phyloP scores from a whole-genome alignment of 2,113 vertebrate species.

The Corapipo altera region DNA sequence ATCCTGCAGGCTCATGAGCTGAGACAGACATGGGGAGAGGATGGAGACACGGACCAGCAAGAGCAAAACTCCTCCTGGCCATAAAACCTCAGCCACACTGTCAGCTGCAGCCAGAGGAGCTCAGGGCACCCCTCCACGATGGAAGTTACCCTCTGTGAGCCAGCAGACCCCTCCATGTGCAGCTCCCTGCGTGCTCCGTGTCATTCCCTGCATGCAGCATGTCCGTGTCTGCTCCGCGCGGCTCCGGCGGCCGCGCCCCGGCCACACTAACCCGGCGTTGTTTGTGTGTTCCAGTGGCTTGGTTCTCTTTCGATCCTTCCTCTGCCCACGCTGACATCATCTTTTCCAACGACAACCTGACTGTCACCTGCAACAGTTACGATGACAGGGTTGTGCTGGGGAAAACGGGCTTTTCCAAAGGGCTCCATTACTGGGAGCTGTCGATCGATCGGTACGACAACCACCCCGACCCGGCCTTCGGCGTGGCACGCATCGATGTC shows the following conservation, averaged over 20 bases:
- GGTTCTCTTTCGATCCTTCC: conserved; percentile 93
- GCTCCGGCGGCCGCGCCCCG: fast-evolving
- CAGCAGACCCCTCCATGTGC: background rate
- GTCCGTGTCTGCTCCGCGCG: background rate
- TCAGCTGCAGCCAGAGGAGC: background rate
- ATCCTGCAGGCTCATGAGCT: background rate
- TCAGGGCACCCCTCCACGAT: background rate
- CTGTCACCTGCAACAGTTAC: conserved; percentile 96
- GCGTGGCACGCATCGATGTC: conserved; percentile 88
- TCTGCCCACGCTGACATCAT: conserved; percentile 96
- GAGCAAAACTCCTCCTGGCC: background rate
- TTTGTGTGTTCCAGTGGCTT: conserved; percentile 84
- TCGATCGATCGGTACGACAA: conserved; percentile 96
- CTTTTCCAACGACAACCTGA: conserved; percentile 98
- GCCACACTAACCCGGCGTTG: background rate
- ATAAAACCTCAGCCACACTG: background rate
- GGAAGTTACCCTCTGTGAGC: background rate
- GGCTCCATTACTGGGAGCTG: conserved; percentile 97
- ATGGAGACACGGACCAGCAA: background rate
- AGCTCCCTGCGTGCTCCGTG: background rate
- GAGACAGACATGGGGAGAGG: background rate
- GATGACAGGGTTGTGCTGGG: conserved; percentile 96
- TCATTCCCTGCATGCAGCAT: conserved; percentile 63
- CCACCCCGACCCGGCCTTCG: conserved; percentile 96
- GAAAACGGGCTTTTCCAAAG: conserved; percentile 91